phyloP scores from a whole-genome alignment of 2,113 vertebrate genomes.

The Scalopus aquaticus region DNA sequence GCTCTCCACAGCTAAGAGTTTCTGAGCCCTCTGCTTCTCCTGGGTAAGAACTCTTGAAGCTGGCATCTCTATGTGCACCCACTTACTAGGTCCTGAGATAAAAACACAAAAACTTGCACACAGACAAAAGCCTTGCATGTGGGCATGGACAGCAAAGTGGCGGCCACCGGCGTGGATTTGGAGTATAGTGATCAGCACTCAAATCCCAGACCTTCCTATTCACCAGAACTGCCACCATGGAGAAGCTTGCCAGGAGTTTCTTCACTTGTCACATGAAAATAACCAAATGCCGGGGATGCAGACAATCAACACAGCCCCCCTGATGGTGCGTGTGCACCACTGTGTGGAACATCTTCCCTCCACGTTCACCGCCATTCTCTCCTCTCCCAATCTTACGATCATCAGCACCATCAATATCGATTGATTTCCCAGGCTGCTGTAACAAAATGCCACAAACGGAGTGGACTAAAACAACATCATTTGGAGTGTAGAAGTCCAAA shows the following conservation, averaged over 20 bases:
- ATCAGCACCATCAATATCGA: no score
- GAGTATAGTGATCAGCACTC: not conserved
- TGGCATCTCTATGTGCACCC: not conserved
- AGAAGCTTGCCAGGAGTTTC: not conserved
- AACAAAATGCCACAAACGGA: not conserved
- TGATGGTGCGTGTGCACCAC: fast-evolving
- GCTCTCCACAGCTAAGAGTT: not conserved
- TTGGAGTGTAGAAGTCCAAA: not conserved
- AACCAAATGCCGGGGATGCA: not conserved
- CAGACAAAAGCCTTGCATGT: not conserved
- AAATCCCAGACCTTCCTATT: not conserved
- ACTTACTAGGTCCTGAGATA: not conserved
- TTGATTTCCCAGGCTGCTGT: not conserved
- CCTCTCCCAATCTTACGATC: not conserved
- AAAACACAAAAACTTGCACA: not conserved
- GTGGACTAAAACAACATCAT: not conserved
- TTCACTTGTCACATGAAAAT: not conserved
- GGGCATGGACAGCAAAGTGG: not conserved
- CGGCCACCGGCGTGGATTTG: not conserved
- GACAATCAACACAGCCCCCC: not conserved
- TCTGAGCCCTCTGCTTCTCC: not conserved
- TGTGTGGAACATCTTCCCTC: not conserved
- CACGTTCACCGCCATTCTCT: not conserved
- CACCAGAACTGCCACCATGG: no score
- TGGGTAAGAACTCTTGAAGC: not conserved